These are phyloP conservation scores for Anhinga rufa DNA, from an alignment of 2,113 vertebrate genomes.

Conservation along the genomic window DNA sequence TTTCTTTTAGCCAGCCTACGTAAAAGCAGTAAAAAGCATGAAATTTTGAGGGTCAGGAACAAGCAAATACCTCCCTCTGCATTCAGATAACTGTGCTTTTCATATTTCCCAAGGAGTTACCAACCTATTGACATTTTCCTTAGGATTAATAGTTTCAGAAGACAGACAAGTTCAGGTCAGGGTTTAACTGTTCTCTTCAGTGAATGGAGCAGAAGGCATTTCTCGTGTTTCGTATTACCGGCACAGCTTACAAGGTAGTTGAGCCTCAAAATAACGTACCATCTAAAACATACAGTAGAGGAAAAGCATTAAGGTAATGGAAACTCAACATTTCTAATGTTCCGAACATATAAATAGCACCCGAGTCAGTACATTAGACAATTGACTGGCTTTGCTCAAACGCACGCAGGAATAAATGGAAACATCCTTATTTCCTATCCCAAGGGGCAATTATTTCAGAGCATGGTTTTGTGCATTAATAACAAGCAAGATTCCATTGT, in stretches of 20 bases:
- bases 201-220: not conserved
- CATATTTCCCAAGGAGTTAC: not conserved
- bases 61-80: not conserved
- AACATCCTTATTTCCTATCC: constrained; percentile 44
- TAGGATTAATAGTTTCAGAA: not conserved
- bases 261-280: not conserved
- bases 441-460: constrained; percentile 52
- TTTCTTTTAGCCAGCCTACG: not conserved
- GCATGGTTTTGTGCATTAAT: constrained; percentile 3
- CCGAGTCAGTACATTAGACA: not conserved
- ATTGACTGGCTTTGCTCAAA: constrained; percentile 21
- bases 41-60: not conserved
- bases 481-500: constrained; percentile 30
- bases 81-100: not conserved
- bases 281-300: not conserved
- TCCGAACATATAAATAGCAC: constrained; percentile 13
- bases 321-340: constrained; percentile 27
- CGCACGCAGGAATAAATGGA: constrained; percentile 19
- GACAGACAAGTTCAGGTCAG: not conserved
- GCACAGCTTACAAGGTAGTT: not conserved
- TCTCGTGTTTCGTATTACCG: not conserved
- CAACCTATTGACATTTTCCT: not conserved
- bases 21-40: not conserved
- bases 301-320: constrained; percentile 56
- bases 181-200: not conserved